A percentile compares a stretch with the other conserved stretches of the same genome.
Conservation (phyloP, 2,797 vertebrate species). For the Argya squamiceps region DNA sequence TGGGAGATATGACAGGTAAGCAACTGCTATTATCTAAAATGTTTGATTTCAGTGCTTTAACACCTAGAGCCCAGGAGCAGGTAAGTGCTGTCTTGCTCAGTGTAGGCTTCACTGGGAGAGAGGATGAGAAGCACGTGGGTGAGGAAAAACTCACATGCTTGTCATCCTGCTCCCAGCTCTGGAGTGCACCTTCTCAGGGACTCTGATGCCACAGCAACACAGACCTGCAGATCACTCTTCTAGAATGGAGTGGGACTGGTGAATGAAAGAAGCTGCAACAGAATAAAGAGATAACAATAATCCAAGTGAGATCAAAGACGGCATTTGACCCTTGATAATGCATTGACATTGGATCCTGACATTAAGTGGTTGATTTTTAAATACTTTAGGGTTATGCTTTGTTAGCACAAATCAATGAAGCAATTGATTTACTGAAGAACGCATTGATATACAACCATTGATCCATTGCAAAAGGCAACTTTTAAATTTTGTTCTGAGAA, state of each 20-base stretch:
- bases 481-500: not conserved
- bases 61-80: not conserved
- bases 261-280: not conserved
- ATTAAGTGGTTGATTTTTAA: not conserved
- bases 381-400: not conserved
- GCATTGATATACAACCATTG: not conserved
- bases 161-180: not conserved
- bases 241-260: not conserved
- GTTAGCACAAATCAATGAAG: not conserved
- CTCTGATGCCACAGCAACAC: not conserved
- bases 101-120: not conserved
- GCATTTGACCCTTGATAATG: not conserved
- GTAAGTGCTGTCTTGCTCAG: not conserved
- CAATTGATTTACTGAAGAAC: not conserved
- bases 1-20: not conserved
- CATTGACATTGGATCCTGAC: not conserved
- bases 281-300: not conserved
- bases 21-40: not conserved
- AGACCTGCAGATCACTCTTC: rapidly evolving
- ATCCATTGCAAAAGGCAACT: not conserved
- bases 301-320: not conserved
- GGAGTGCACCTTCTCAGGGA: not conserved
- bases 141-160: not conserved
- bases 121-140: not conserved
- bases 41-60: not conserved